A percentile compares a stretch with the other conserved stretches of the same genome.
These are phyloP conservation scores for Dolichopus griseipennis DNA, from an alignment of 2,888 invertebrate species.

Conservation along the genomic window DNA sequence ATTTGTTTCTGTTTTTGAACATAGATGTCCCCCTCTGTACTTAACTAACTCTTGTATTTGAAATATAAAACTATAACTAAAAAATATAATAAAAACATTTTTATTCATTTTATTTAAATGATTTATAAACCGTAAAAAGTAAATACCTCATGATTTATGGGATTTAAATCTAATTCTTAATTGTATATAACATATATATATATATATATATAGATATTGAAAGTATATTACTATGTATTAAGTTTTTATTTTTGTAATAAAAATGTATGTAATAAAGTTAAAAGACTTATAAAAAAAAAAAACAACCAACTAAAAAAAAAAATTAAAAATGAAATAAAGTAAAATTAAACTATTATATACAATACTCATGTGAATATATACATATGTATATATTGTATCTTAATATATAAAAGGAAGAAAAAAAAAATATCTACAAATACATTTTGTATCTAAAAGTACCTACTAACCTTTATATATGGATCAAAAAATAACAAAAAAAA, in stretches of 20 bases:
- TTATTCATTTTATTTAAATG: neutral
- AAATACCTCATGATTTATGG: slow-evolving; percentile 6
- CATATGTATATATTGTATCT: too few relatives aligned
- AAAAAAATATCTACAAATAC: too few relatives aligned
- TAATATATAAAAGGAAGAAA: too few relatives aligned
- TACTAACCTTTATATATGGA: too few relatives aligned
- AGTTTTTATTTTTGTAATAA: neutral
- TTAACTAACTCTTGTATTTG: too few relatives aligned
- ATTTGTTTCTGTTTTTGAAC: too few relatives aligned
- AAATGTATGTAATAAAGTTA: neutral
- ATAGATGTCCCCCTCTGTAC: too few relatives aligned
- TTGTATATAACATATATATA: neutral
- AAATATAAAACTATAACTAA: too few relatives aligned
- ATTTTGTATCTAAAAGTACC: too few relatives aligned
- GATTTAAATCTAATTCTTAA: neutral
- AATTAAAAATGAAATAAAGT: too few relatives aligned
- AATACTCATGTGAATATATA: neutral
- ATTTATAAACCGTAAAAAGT: slow-evolving; percentile 4
- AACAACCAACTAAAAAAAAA: neutral
- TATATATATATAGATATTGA: neutral
- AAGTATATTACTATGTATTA: neutral
- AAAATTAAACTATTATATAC: neutral
- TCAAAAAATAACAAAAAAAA: too few relatives aligned
- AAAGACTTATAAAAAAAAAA: neutral
- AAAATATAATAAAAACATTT: too few relatives aligned